phyloP scores from a whole-genome alignment of 2,113 vertebrate species.

The Ursus arctos region DNA sequence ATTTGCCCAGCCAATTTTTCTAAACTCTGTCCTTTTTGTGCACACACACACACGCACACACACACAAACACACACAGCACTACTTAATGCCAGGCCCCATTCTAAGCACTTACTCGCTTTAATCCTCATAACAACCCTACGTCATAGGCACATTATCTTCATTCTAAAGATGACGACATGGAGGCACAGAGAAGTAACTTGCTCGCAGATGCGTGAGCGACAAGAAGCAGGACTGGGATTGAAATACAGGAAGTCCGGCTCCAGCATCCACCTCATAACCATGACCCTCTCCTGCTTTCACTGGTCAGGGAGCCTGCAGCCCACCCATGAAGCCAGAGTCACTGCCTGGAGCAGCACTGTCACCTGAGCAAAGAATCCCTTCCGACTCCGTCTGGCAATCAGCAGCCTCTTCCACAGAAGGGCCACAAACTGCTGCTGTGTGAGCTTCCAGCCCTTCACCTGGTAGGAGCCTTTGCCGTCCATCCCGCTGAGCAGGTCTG shows the following conservation, averaged over 20 bases:
- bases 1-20: background rate
- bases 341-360: slow-evolving; percentile 61
- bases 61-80: background rate
- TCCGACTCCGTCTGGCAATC: slow-evolving; percentile 95
- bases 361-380: slow-evolving; percentile 99
- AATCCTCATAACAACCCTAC: background rate
- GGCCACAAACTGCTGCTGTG: slow-evolving; percentile 95
- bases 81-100: background rate
- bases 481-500: slow-evolving; percentile 92
- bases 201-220: background rate
- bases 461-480: slow-evolving; percentile 96
- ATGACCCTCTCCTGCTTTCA: accelerated
- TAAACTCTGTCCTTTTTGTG: background rate
- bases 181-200: background rate
- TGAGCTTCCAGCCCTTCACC: slow-evolving; percentile 95
- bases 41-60: background rate
- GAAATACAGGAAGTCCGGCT: background rate
- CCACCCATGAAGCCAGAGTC: background rate
- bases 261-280: background rate
- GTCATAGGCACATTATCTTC: background rate
- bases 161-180: background rate
- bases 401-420: slow-evolving; percentile 97
- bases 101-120: background rate
- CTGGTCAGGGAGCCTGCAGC: background rate
- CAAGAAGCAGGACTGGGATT: background rate